Base-by-base conservation (phyloP, 2,888 invertebrate species). In the Dryobota labecula region DNA sequence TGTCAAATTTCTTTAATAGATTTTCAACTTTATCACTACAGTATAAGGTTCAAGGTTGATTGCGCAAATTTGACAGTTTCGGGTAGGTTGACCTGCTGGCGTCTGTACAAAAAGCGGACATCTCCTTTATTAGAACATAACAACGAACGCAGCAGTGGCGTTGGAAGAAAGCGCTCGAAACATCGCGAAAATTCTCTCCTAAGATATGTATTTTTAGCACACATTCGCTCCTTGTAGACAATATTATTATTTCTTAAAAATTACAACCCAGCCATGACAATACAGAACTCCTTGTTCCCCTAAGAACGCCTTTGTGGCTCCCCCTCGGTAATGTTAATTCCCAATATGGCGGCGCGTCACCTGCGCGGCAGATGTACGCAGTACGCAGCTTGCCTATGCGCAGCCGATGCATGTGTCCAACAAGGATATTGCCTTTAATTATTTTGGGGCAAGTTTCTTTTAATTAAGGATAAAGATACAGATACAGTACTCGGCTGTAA, bases 321-420 rank as follows among this genome's bases (percentile, higher is more conserved):
- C 87, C 89, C 88, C 88, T 84, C 75, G 45, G 36, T 61, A 53
- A 56, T 54, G 54, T 73, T 76, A 54, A 84, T 80, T 84, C 73
- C 75, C 83, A 86, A 84, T 60, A 90, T 90, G 91, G 89, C 90
- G 87, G 15, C 60, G 82, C 86, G 85, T 84, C 93, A 93, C 93
- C 93, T 93, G 94, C 92, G 78, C 73, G 86, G 89, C 93, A 94
- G 93, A 92, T 94, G 93, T 87, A 86, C 82, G 80, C 78, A 86
- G 78, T 76, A 70, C 78, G 88, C 93, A 92, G 93, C 93, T 92
- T 93, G 93, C 89, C 84, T 84, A 69, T 66, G 84, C 89, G 90
- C 87, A 87, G 45, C 18, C 68, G 47, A 79, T 49, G 36, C 36
- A 8, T 33, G 43, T 20, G 56, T 49, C 63, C 66, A 24, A 36